Evolutionary conservation across 2,113 vertebrate species (phyloP), one percentile per base, ranked within the genome.

Genomic region (Hippocampus mohnikei): DNA sequence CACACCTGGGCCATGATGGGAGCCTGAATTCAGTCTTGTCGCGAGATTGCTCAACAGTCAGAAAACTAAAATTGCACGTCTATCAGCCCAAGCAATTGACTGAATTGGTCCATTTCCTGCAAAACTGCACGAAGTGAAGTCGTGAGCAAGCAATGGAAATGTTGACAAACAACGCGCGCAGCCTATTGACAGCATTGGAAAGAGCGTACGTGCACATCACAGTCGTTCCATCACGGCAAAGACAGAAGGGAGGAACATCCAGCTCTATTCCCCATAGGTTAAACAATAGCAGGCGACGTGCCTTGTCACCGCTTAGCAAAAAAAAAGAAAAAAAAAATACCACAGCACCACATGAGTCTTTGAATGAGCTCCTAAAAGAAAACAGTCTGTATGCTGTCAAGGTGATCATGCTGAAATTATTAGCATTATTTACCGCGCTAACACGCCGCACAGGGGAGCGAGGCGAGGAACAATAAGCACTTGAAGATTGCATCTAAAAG

Each of bases 371-470:
- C 76, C 79, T 88, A 78, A 90, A 87, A 87, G 79, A 76, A 77
- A 88, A 87, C 78, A 81, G 83, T 55, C 75, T 77, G 77, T 84
- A 86, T 87, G 78, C 81, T 83, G 84, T 89, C 86, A 88, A 79
- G 88, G 88, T 85, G 77, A 81, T 83, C 80, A 76, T 83, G 73
- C 83, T 78, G 77, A 86, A 85, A 90, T 83, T 70, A 88, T 89
- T 88, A 84, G 72, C 81, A 89, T 90, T 88, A 88, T 91, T 93
- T 91, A 88, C 85, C 69, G 70, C 73, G 66, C 53, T 3, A 73
- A 76, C 83, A 78, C 63, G 29, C 73, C 66, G 72, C 56, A 61
- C 72, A 70, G 75, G 77, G 23, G 68, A 70, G 59, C 9, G 73
- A 80, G 71, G 64, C n/a, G 40, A 63, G 66, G 73, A 80, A 77